Percentiles rank a stretch among this genome's conserved stretches.
Conservation (phyloP, 2,113 vertebrate genomes). For the Chaetodon trifascialis region DNA sequence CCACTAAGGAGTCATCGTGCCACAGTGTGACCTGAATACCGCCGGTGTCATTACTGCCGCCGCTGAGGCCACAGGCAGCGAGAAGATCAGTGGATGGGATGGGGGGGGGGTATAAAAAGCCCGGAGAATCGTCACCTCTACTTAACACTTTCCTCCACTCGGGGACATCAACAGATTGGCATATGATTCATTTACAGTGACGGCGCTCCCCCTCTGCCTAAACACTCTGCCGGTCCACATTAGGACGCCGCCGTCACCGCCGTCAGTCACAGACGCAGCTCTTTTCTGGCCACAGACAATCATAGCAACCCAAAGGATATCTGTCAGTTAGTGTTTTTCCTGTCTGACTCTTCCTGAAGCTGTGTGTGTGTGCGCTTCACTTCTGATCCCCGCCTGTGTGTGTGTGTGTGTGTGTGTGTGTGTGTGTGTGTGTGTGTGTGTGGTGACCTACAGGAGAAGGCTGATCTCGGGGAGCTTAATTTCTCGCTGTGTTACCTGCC, state of each 20-base stretch:
- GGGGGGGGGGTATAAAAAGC: conserved; percentile 38
- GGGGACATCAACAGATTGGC: conserved; percentile 61
- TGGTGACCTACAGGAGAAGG: conserved; percentile 89
- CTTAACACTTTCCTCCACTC: conserved; percentile 62
- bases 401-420: conserved; percentile 20
- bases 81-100: conserved; percentile 43
- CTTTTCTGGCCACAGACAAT: conserved; percentile 30
- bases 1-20: conserved; percentile 48
- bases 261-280: conserved; percentile 42
- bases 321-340: conserved; percentile 17
- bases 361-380: conserved; percentile 1
- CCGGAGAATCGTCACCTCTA: conserved; percentile 28
- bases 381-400: conserved; percentile 38
- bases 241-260: conserved; percentile 39
- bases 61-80: conserved; percentile 49
- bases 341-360: conserved; percentile 16
- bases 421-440: conserved; percentile 40
- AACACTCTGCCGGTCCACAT: conserved; percentile 63
- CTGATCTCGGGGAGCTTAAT: conserved; percentile 95
- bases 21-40: conserved; percentile 61
- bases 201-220: conserved; percentile 40
- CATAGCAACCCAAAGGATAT: conserved; percentile 4
- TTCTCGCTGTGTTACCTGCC: conserved; percentile 97
- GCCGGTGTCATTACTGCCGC: conserved; percentile 49
- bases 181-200: conserved; percentile 72